Evolutionary conservation across 2,888 invertebrate genomes (phyloP).

Genomic region (Brachyopa scutellaris): DNA sequence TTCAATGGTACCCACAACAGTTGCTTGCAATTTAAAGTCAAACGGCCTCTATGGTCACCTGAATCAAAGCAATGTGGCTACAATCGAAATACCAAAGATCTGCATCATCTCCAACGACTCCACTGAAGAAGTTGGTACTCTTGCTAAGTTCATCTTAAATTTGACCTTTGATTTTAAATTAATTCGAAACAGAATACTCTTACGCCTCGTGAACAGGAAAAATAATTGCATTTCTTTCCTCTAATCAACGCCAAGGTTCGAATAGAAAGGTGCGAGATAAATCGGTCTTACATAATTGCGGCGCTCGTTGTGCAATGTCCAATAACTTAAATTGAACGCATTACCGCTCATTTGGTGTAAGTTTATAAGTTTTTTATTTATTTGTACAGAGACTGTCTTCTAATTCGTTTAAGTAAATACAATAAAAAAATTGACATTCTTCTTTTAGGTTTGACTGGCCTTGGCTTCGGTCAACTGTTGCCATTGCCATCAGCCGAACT

Average conservation of each 20-base stretch:
- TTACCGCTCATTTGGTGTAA: neutral
- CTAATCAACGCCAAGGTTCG: conserved; percentile 24
- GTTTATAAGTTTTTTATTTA: neutral
- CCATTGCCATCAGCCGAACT: neutral
- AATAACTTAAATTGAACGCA: neutral
- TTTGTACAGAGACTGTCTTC: conserved; percentile 3
- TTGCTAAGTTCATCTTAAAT: conserved; percentile 26
- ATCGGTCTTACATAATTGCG: neutral
- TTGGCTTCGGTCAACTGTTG: conserved; percentile 3
- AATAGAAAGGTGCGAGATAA: conserved; percentile 35
- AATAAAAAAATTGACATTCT: neutral
- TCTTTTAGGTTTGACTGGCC: conserved; percentile 1
- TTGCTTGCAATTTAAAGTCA: conserved; percentile 23
- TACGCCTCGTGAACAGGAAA: conserved; percentile 21
- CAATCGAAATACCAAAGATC: conserved; percentile 24
- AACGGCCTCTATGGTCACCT: conserved; percentile 36
- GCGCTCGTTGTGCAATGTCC: neutral
- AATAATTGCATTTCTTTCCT: conserved; percentile 37
- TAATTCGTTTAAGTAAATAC: neutral
- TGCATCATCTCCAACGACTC: conserved; percentile 8
- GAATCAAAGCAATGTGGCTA: conserved; percentile 31
- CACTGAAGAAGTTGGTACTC: conserved; percentile 8
- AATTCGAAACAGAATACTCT: conserved; percentile 18
- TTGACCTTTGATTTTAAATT: conserved; percentile 45
- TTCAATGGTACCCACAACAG: conserved; percentile 16